These are phyloP conservation scores for Spilogale gracilis DNA, from an alignment of 2,113 vertebrate species.

Conservation along the genomic window DNA sequence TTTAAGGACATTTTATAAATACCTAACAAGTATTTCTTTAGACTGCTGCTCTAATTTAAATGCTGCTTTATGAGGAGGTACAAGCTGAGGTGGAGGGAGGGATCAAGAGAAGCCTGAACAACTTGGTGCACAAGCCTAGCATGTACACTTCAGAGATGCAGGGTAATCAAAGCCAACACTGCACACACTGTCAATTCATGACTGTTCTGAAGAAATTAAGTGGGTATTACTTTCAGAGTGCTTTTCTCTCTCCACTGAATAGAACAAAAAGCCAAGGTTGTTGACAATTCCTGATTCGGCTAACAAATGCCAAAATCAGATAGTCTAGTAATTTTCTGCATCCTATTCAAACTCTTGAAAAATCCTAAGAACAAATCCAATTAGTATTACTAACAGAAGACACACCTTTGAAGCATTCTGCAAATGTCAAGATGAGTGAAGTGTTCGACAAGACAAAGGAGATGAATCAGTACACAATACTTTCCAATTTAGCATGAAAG, in stretches of 20 bases:
- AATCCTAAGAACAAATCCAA: constrained; percentile 8
- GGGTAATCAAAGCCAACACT: constrained; percentile 52
- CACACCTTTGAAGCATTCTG: constrained; percentile 73
- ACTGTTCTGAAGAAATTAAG: constrained; percentile 61
- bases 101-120: not conserved
- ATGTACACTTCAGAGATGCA: not conserved
- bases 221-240: constrained; percentile 55
- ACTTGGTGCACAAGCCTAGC: not conserved
- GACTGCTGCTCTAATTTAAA: constrained; percentile 33
- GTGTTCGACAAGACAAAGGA: constrained; percentile 73
- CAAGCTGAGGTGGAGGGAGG: not conserved
- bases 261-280: constrained; percentile 69
- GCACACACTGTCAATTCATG: not conserved
- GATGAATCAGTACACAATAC: constrained; percentile 64
- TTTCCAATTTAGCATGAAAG: constrained; percentile 65
- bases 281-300: constrained; percentile 15
- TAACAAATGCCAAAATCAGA: constrained; percentile 63
- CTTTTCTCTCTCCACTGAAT: constrained; percentile 56
- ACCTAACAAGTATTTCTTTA: constrained; percentile 30
- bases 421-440: constrained; percentile 77
- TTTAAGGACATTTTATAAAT: constrained; percentile 36
- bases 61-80: not conserved
- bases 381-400: constrained; percentile 67
- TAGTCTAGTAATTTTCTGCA: constrained; percentile 72
- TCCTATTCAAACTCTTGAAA: constrained; percentile 70